Evolutionary conservation across 2,113 vertebrate genomes (phyloP), one percentile per base, ranked within the genome.

Genomic region (Morone saxatilis): DNA sequence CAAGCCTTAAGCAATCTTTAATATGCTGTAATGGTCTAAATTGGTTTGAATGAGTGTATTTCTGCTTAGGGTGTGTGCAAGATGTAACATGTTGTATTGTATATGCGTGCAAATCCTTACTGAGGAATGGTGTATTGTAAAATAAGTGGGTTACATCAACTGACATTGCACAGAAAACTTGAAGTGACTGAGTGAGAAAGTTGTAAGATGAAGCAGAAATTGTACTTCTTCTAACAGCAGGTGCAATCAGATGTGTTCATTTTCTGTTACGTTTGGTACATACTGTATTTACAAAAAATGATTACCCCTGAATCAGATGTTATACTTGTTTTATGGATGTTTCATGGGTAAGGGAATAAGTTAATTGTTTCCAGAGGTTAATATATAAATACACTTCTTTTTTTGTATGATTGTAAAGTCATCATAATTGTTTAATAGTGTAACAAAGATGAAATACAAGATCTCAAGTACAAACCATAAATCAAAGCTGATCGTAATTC

Each of bases 1-100:
- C 89, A 86, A 79, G 90, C 92, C 92, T 92, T 94, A 94, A 92
- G 86, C 81, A 83, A 89, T 81, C 53, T 87, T 88, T 82, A 85
- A 43, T 80, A 80, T 87, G 59, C 69, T 89, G 78, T 86, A 87
- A 86, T 88, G 86, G 87, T 89, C 79, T 76, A 77, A 48, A 74
- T 78, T 59, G 65, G 65, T 82, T 85, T 91, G 76, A 86, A 81
- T 90, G 76, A 84, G 69, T 13, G 1, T 80, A 71, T 80, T 92
- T 91, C 78, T 89, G 87, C 48, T 79, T 73, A 89, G 72, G 79
- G 68, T 80, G 70, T 84, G 75, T 87, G 83, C 73, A 87, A 85
- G 61, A 76, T 94, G 83, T 93, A 81, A 86, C 48, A 74, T 81
- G 80, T 86, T 72, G 50, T 85, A 74, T 65, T 90, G 86, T 87